Evolutionary conservation across 2,797 vertebrate genomes (phyloP), one percentile per base, ranked within the genome.

Genomic region (Anguilla megastoma): DNA sequence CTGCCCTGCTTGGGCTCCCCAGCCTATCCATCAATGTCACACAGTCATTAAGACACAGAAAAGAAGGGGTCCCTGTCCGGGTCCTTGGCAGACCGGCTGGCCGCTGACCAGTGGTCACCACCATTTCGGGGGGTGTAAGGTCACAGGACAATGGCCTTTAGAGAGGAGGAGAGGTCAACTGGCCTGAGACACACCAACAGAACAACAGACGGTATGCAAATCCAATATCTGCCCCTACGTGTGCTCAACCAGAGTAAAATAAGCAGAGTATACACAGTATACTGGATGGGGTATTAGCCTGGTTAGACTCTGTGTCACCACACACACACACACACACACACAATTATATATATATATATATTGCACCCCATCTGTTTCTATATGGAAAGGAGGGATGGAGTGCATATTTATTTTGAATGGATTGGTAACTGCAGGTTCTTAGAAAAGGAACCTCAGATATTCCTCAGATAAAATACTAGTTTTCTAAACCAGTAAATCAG

Each of bases 11-110:
- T 86, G 88, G 91, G 86, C 89, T 90, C 91, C 45, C 79, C 24
- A 24, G 41, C 33, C 91, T 27, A 95, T 96, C 93, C 91, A 96
- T 96, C 96, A 96, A 89, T 92, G 94, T 94, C 93, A 87, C 85
- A 71, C 69, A 0, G 86, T 89, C 94, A 94, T 95, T 94, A 89
- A 16, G 14, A 90, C 91, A 12, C 1, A 82, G 41, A 82, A 63
- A 76, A 90, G 90, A 48, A 91, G 89, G 89, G 90, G 87, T 87
- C 88, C 63, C 27, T 89, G 89, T 89, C 85, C 10, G 41, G 90
- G 89, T 89, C 87, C 48, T 83, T 48, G 82, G 87, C 79, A 90
- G 89, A 87, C 63, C 93, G 88, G 91, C 92, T 92, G 93, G 89
- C 92, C 93, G 92, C 94, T 93, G 94, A 93, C 92, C 94, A 95